Evolutionary conservation across 2,888 invertebrate species (phyloP), one percentile per base, ranked within the genome.

Genomic region (Kuschelorhynchus macadamiae): DNA sequence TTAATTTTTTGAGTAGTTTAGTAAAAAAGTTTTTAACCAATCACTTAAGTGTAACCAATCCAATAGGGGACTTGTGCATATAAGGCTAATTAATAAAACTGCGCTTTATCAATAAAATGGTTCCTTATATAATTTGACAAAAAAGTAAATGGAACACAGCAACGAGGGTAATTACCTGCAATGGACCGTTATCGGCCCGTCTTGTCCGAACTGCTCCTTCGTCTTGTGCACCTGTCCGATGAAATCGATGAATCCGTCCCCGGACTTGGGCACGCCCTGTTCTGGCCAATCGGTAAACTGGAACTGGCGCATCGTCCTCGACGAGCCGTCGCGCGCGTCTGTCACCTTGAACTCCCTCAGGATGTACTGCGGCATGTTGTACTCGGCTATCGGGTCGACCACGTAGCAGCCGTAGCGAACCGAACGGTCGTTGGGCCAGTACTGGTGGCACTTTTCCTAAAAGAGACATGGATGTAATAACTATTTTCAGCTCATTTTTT

Each of bases 211-310:
- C 84, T 99, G 98, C 81, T 98, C 97, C 86, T 99, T 99, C 56
- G 99, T 99, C 86, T 98, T 98, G 86, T 99, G 99, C 50, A 99
- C 98, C 84, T 99, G 98, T 5, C 98, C 97, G 76, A 99, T 95
- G 86, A 99, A 99, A 85, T 99, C 98, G 76, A 99, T 98, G 85
- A 99, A 99, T 39, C 97, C 97, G 82, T 99, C 99, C 0, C 97
- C 98, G 39, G 95, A 96, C 83, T 97, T 97, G 7, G 99, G 99
- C 32, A 98, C 97, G 18, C 97, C 95, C 82, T 94, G 97, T 81
- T 93, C 99, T 0, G 96, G 96, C 96, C 96, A 96, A 83, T 96
- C 96, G 66, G 94, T 95, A 85, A 96, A 96, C 81, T 96, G 97
- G 88, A 98, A 98, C 84, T 98, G 97, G 56, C 97, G 89, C 33